Percentiles rank a stretch among this genome's conserved stretches.
Conservation (phyloP, 2,797 vertebrate species). For the Scyliorhinus canicula region DNA sequence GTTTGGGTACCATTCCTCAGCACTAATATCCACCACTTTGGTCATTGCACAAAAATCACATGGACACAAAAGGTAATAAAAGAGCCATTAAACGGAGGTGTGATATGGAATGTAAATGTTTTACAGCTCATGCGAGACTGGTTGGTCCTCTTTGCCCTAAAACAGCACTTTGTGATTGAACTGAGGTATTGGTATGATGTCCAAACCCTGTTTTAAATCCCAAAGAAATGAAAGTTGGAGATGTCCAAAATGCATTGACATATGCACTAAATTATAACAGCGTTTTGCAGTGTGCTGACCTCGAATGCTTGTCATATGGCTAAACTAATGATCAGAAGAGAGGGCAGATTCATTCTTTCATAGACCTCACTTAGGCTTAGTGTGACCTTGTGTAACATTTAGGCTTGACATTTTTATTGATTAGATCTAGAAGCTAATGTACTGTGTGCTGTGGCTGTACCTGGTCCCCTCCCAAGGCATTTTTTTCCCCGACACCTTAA, state of each 20-base stretch:
- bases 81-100: background rate
- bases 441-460: constrained; percentile 41
- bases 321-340: constrained; percentile 41
- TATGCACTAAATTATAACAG: constrained; percentile 46
- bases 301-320: constrained; percentile 43
- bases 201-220: constrained; percentile 22
- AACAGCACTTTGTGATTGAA: background rate
- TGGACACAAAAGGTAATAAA: background rate
- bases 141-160: background rate
- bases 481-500: constrained; percentile 28
- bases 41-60: background rate
- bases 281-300: constrained; percentile 44
- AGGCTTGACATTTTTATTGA: constrained; percentile 50
- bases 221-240: constrained; percentile 40
- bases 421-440: constrained; percentile 41
- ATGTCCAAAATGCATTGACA: constrained; percentile 43
- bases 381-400: constrained; percentile 50
- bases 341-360: constrained; percentile 46
- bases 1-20: background rate
- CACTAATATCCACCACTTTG: background rate
- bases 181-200: background rate
- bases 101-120: background rate
- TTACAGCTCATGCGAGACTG: background rate
- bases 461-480: constrained; percentile 39
- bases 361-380: constrained; percentile 48